These are phyloP conservation scores for Bombus soroeensis DNA, from an alignment of 1,140 invertebrate genomes.

Conservation along the genomic window DNA sequence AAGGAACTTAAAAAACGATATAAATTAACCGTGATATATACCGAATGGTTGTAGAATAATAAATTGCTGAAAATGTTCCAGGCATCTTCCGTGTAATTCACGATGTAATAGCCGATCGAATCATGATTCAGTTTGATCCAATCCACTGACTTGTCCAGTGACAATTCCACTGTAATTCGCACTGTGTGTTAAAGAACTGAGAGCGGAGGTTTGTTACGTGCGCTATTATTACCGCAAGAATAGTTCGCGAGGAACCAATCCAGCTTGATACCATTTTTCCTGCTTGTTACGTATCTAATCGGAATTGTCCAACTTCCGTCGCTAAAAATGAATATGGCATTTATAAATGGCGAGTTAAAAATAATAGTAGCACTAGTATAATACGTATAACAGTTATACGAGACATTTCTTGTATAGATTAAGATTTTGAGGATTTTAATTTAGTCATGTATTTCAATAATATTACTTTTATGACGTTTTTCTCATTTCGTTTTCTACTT, in stretches of 20 bases:
- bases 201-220: neutral
- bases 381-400: too few relatives aligned
- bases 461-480: too few relatives aligned
- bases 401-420: too few relatives aligned
- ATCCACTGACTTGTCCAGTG: slow-evolving; percentile 67
- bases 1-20: neutral
- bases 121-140: slow-evolving; percentile 93
- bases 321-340: neutral
- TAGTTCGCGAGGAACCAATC: slow-evolving; percentile 84
- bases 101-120: slow-evolving; percentile 93
- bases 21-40: neutral
- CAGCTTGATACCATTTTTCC: slow-evolving; percentile 75
- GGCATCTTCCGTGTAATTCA: slow-evolving; percentile 87
- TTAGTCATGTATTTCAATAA: too few relatives aligned
- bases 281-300: slow-evolving; percentile 87
- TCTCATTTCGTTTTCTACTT: neutral
- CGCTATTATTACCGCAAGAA: slow-evolving; percentile 78
- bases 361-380: too few relatives aligned
- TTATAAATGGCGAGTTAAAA: too few relatives aligned
- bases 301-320: slow-evolving; percentile 88
- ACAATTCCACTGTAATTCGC: slow-evolving; percentile 64
- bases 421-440: too few relatives aligned
- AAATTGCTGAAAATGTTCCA: slow-evolving; percentile 83
- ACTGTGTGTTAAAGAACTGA: neutral
- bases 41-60: slow-evolving; percentile 47